Evolutionary conservation across 2,113 vertebrate genomes (phyloP), one percentile per base, ranked within the genome.

Genomic region (Cricetomys ansorgei): DNA sequence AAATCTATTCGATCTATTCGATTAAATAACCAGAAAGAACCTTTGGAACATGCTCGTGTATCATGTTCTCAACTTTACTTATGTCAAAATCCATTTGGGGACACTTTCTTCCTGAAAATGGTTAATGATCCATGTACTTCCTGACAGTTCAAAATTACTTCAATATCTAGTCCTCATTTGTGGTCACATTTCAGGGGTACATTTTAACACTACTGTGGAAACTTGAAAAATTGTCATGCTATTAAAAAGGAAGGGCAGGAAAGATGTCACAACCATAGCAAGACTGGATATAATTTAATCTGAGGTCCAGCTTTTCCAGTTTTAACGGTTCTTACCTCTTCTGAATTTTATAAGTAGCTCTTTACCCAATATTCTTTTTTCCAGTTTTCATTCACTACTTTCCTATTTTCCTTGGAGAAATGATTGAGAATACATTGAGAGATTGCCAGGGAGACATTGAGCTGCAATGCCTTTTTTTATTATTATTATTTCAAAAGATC

Each of bases 121-220:
- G 91, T 94, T 95, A 97, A 97, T 96, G 94, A 94, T 73, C 94
- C 95, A 55, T 97, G 95, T 97, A 97, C 88, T 93, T 65, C 83
- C 53, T 96, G 95, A 96, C 94, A 98, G 95, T 89, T 96, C n/a
- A 75, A 88, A 92, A 93, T 86, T 69, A 88, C 87, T 96, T 94
- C 91, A 81, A 83, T 94, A 88, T 93, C 69, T 64, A 48, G 84
- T 73, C 67, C 91, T 91, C 88, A 83, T 85, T 29, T 65, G n/a
- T 89, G 91, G 80, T 45, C 93, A 50, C 72, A 86, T 91, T 96
- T 95, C 88, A 79, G 25, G 48, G 65, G 23, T 89, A 73, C 43
- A 90, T 91, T 95, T 94, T 86, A 95, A 88, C 70, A 93, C 50
- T 70, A 69, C 65, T 75, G 59, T 77, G 83, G 75, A 91, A 97